Evolutionary conservation across 2,113 vertebrate species (phyloP).

Genomic region (Callospermophilus lateralis): DNA sequence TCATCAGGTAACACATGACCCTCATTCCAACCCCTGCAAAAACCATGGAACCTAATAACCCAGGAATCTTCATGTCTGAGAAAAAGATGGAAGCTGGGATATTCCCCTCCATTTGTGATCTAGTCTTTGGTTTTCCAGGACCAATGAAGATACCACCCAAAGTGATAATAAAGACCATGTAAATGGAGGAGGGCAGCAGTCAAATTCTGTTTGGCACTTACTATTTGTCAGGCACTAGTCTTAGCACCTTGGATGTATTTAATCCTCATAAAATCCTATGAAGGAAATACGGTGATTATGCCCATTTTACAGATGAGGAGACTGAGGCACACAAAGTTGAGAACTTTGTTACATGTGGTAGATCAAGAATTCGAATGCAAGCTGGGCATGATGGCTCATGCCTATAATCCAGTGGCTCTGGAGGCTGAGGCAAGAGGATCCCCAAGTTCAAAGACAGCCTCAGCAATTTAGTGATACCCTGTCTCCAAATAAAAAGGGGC

Average conservation of each 20-base stretch:
- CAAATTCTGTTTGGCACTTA: neutral
- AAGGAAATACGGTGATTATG: neutral
- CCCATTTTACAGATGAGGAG: slow-evolving; percentile 24
- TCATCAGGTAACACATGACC: neutral
- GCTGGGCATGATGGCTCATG: too few relatives aligned
- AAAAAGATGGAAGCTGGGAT: neutral
- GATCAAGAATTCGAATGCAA: slow-evolving; percentile 8
- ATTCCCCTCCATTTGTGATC: neutral
- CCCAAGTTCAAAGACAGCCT: too few relatives aligned
- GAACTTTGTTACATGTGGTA: neutral
- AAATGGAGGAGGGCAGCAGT: neutral
- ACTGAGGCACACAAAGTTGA: neutral
- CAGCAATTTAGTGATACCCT: too few relatives aligned
- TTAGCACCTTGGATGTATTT: neutral
- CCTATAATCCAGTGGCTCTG: too few relatives aligned
- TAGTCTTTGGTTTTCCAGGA: neutral
- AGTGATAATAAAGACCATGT: neutral
- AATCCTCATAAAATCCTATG: neutral
- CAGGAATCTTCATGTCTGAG: neutral
- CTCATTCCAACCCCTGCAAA: neutral
- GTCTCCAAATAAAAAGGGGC: too few relatives aligned
- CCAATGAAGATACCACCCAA: neutral
- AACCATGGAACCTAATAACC: neutral
- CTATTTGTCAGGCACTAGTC: neutral
- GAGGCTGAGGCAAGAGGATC: too few relatives aligned